phyloP scores from a whole-genome alignment of 1,140 invertebrate genomes.

The Mactra quadrangularis region DNA sequence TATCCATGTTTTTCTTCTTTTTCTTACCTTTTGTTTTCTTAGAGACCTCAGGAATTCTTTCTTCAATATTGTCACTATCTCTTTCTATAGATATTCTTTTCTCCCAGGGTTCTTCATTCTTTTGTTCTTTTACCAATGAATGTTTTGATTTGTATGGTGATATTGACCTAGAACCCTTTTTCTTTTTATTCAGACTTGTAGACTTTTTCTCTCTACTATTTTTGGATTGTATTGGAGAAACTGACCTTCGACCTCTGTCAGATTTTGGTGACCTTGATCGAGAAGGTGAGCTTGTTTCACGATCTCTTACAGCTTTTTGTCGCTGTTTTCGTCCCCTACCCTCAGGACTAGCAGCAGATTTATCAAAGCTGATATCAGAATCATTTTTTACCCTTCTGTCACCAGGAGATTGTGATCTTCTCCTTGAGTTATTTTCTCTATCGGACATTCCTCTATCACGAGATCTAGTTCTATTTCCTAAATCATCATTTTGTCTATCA shows the following conservation, averaged over 20 bases:
- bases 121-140: conserved; percentile 1
- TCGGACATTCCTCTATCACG: background rate
- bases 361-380: conserved; percentile 11
- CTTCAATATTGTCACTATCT: background rate
- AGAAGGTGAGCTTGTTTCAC: background rate
- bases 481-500: background rate
- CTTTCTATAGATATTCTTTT: background rate
- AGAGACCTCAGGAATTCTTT: background rate
- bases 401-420: background rate
- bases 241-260: background rate
- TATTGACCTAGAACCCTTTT: background rate
- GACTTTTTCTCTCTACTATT: conserved; percentile 4
- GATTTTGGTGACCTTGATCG: background rate
- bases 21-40: conserved; percentile 43
- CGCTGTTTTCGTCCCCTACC: background rate
- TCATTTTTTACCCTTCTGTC: conserved; percentile 8
- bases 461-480: background rate
- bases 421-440: background rate
- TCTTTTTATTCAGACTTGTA: background rate
- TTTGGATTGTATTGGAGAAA: conserved; percentile 3
- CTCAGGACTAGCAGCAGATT: background rate
- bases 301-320: too few relatives aligned
- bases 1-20: conserved; percentile 13
- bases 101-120: background rate
- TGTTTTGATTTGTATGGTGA: conserved; percentile 1